Evolutionary conservation across 2,113 vertebrate species (phyloP), one percentile per base, ranked within the genome.

Genomic region (Dascyllus trimaculatus): DNA sequence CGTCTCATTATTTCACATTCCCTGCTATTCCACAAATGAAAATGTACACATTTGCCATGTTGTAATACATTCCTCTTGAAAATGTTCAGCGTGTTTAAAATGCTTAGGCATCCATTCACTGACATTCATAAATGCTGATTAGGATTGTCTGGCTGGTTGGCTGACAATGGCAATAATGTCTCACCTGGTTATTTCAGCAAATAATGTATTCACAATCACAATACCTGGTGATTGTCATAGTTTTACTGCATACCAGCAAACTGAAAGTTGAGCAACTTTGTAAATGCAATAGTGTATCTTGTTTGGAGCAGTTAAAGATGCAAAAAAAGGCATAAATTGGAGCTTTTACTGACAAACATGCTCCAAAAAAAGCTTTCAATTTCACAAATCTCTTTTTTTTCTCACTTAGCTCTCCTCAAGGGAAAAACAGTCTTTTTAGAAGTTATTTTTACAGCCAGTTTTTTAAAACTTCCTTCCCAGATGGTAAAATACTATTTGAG

Each of bases 1-100:
- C 24, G 17, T 14, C 46, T 66, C 43, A 46, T 76, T 71, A 78
- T 77, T 66, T 51, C 45, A 49, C 9, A 62, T 43, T 65, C 3
- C 48, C 45, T 51, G 8, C 21, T 38, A 38, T 35, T 74, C 52
- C 22, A 65, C 29, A 24, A 38, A 61, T 40, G 7, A 38, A 71
- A 76, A 45, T 35, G 19, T 14, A 45, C 4, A 52, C 19, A 43
- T 51, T 46, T 72, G 38, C 58, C 43, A 74, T 24, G 54, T 17
- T 60, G 13, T 46, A 8, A 66, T 48, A 29, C 15, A 66, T 38
- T 70, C n/a, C n/a, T 38, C 7, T 62, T 53, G 45, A 35, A 78
- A 48, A 62, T 35, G 21, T 54, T 76, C 21, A 21, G 14, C 38
- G 52, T n/a, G 46, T 38, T 56, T 49, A 29, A 66, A 62, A 76